Evolutionary conservation across 2,888 invertebrate species (phyloP).

Genomic region (Sinelater perroti): DNA sequence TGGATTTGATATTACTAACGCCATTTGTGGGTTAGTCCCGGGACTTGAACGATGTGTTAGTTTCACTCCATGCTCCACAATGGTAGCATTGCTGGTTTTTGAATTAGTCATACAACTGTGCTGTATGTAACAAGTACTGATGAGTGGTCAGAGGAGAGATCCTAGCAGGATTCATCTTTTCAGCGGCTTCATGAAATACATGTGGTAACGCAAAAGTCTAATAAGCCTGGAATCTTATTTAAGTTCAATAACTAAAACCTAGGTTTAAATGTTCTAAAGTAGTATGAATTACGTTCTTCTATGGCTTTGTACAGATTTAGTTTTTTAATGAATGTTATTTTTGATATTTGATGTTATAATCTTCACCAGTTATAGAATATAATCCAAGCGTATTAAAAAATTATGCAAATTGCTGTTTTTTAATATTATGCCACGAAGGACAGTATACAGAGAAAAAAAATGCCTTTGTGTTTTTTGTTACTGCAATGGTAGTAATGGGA

Average conservation of each 20-base stretch:
- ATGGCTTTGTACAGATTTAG: not conserved
- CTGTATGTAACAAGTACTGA: conserved; percentile 1
- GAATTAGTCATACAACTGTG: too few relatives aligned
- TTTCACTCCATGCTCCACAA: too few relatives aligned
- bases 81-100: too few relatives aligned
- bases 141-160: conserved; percentile 1
- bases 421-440: too few relatives aligned
- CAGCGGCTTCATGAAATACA: not conserved
- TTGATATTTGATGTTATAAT: not conserved
- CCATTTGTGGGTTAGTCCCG: too few relatives aligned
- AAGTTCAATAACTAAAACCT: not conserved
- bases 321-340: not conserved
- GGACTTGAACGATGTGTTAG: too few relatives aligned
- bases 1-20: too few relatives aligned
- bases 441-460: not conserved
- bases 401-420: too few relatives aligned
- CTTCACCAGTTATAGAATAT: not conserved
- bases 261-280: not conserved
- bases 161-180: not conserved
- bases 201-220: not conserved
- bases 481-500: not conserved
- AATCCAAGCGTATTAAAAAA: too few relatives aligned
- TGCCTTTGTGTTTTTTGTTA: not conserved
- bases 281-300: not conserved
- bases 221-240: not conserved